Conservation (phyloP, 2,113 vertebrate species). For the Lampris megalopsis region DNA sequence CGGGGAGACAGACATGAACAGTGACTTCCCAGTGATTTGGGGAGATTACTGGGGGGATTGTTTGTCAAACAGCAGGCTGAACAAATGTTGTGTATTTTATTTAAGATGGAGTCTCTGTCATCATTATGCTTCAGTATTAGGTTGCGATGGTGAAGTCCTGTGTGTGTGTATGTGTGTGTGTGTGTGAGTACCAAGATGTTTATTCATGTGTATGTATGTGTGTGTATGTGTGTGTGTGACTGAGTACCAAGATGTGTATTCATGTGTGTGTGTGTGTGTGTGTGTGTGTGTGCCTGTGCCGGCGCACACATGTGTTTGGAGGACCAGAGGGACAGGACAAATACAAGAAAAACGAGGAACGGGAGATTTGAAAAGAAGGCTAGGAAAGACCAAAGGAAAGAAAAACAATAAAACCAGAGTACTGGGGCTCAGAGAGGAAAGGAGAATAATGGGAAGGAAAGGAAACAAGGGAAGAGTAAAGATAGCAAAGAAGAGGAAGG, state of each 20-base stretch:
- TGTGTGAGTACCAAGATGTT: neutral
- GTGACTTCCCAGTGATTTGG: conserved; percentile 7
- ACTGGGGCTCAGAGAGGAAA: neutral
- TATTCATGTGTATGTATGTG: neutral
- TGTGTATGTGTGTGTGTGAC: neutral
- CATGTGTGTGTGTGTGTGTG: conserved; percentile 41
- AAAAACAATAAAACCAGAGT: neutral
- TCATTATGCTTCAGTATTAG: conserved; percentile 21
- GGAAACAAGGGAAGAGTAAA: neutral
- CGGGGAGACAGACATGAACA: conserved; percentile 20
- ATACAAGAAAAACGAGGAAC: neutral
- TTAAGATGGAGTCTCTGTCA: conserved; percentile 18
- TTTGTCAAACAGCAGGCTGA: conserved; percentile 36
- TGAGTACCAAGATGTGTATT: neutral
- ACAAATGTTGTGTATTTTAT: conserved; percentile 42
- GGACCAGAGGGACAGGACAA: too few relatives aligned
- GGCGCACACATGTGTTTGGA: neutral
- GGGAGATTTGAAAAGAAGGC: neutral
- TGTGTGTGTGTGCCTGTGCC: conserved; percentile 23
- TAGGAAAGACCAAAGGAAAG: too few relatives aligned
- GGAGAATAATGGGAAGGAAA: neutral
- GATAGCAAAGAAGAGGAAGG: neutral
- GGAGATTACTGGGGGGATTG: conserved; percentile 33
- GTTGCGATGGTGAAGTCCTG: conserved; percentile 28
- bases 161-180: conserved; percentile 24